These are phyloP conservation scores for Elaphurus davidianus DNA, from an alignment of 2,113 vertebrate genomes.

Conservation along the genomic window DNA sequence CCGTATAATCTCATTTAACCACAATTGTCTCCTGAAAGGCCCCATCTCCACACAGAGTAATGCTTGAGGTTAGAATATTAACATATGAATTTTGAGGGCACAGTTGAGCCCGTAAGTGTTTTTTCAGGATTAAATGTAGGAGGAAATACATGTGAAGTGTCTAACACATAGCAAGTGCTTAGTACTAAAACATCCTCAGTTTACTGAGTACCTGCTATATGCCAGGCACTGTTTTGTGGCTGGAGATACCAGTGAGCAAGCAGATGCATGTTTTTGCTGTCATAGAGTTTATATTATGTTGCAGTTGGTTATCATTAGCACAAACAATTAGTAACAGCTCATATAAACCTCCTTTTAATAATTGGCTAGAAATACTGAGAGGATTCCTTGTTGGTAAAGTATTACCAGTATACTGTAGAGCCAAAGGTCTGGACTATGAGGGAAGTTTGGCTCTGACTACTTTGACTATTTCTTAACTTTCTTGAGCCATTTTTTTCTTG, in stretches of 20 bases:
- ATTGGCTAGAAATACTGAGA: background rate
- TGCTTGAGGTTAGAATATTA: background rate
- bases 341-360: background rate
- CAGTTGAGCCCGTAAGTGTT: background rate
- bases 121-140: background rate
- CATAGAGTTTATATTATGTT: background rate
- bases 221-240: background rate
- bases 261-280: background rate
- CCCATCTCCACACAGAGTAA: background rate
- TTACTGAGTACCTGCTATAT: background rate
- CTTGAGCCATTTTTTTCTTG: background rate
- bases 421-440: background rate
- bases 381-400: background rate
- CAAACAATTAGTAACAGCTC: background rate
- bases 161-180: background rate
- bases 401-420: background rate
- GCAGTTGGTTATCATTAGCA: background rate
- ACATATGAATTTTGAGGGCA: background rate
- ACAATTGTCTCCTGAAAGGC: background rate
- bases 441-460: background rate
- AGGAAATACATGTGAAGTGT: background rate
- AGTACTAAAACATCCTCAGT: background rate
- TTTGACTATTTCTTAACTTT: background rate
- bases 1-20: background rate
- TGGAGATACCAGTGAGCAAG: background rate